Evolutionary conservation across 2,113 vertebrate species (phyloP).

Genomic region (Eurypyga helias): DNA sequence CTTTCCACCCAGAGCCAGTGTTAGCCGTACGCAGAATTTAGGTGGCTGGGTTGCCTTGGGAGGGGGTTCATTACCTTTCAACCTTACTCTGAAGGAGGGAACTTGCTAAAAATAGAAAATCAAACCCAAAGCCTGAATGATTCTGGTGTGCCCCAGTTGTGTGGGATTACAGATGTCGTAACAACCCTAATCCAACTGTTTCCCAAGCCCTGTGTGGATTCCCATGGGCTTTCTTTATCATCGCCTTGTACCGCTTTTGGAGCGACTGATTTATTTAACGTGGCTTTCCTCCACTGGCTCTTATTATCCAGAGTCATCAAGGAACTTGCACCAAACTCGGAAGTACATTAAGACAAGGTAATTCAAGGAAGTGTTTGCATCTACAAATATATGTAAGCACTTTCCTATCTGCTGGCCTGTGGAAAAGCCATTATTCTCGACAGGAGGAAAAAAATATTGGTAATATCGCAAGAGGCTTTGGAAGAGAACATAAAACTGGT

Average conservation of each 20-base stretch:
- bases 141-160: rapidly evolving
- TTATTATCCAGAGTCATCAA: constrained; percentile 43
- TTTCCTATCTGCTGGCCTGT: constrained; percentile 63
- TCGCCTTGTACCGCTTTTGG: not conserved
- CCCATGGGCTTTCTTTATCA: not conserved
- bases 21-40: rapidly evolving
- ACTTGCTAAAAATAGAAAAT: not conserved
- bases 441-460: constrained; percentile 30
- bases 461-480: constrained; percentile 47
- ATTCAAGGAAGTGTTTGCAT: constrained; percentile 56
- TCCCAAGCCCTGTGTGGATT: not conserved
- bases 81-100: not conserved
- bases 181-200: not conserved
- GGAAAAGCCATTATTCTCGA: constrained; percentile 68
- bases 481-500: constrained; percentile 50
- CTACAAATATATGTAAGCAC: constrained; percentile 53
- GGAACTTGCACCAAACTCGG: constrained; percentile 40
- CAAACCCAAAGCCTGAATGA: rapidly evolving
- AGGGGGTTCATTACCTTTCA: rapidly evolving
- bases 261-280: not conserved
- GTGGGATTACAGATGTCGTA: not conserved
- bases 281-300: not conserved
- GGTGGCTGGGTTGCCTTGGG: not conserved
- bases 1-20: not conserved
- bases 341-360: constrained; percentile 61